Evolutionary conservation across 2,797 vertebrate genomes (phyloP).

Genomic region (Sebastes iracundus): DNA sequence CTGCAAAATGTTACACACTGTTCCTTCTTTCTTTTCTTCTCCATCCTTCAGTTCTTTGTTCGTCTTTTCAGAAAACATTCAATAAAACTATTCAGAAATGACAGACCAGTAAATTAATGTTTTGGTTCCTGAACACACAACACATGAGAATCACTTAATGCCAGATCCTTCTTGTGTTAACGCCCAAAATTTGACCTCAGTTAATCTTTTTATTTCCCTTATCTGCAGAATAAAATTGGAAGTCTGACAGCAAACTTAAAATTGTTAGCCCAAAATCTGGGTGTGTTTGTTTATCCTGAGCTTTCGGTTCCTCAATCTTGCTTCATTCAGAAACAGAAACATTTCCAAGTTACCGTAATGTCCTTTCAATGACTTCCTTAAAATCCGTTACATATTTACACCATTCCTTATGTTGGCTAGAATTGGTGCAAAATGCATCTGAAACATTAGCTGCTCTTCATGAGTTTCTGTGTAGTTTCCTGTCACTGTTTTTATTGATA

Average conservation of each 20-base stretch:
- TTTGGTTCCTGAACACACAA: too few relatives aligned
- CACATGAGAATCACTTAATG: too few relatives aligned
- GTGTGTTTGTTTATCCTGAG: background rate
- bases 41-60: background rate
- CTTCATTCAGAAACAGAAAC: background rate
- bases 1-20: too few relatives aligned
- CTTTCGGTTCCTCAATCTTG: background rate
- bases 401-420: too few relatives aligned
- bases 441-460: too few relatives aligned
- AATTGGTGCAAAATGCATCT: background rate
- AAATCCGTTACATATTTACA: too few relatives aligned
- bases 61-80: background rate
- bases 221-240: too few relatives aligned
- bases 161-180: too few relatives aligned
- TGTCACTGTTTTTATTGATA: background rate
- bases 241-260: background rate
- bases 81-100: background rate
- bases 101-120: background rate
- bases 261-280: background rate
- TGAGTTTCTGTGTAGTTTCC: too few relatives aligned
- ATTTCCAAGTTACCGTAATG: too few relatives aligned
- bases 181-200: too few relatives aligned
- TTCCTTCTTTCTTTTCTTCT: too few relatives aligned
- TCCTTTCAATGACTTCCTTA: background rate
- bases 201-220: accelerated